Evolutionary conservation across 2,797 vertebrate species (phyloP).

Genomic region (Propithecus deckenii): DNA sequence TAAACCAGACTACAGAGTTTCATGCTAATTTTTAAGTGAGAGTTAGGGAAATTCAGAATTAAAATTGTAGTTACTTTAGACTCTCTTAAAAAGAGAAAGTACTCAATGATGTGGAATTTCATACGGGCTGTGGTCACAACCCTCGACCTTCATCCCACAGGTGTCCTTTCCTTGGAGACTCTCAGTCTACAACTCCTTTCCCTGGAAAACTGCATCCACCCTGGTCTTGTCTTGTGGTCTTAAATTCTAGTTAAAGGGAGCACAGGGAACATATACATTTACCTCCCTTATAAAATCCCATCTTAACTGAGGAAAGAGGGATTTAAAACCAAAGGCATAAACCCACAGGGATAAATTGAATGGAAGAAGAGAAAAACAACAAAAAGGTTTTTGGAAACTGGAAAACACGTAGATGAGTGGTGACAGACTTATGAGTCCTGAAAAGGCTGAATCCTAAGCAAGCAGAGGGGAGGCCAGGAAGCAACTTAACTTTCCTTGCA

Average conservation of each 20-base stretch:
- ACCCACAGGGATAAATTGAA: not conserved
- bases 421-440: not conserved
- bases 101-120: not conserved
- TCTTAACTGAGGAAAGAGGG: not conserved
- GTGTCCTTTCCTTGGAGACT: not conserved
- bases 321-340: slow-evolving; percentile 9
- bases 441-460: not conserved
- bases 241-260: not conserved
- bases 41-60: not conserved
- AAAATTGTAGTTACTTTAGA: not conserved
- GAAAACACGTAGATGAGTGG: not conserved
- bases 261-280: not conserved
- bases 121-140: not conserved
- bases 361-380: not conserved
- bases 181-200: not conserved
- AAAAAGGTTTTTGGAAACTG: not conserved
- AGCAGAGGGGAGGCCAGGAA: not conserved
- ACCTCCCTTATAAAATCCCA: not conserved
- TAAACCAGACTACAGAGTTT: not conserved
- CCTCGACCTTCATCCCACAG: not conserved
- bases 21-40: not conserved
- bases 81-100: not conserved
- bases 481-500: not conserved
- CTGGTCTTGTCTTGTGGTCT: not conserved
- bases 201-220: not conserved